Evolutionary conservation across 2,888 invertebrate genomes (phyloP).

Genomic region (Drosophila villosipedis): DNA sequence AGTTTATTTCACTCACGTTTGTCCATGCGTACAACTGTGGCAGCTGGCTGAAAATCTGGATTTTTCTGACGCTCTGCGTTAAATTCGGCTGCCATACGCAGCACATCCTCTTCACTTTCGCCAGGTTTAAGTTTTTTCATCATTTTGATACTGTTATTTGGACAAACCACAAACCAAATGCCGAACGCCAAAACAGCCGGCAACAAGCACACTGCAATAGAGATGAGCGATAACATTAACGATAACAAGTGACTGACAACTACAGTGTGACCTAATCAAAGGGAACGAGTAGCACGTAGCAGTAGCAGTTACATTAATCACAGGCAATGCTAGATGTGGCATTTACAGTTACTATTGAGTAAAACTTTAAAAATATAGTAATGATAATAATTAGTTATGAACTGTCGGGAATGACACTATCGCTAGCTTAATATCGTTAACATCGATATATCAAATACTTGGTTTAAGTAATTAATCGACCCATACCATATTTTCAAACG

Average conservation of each 20-base stretch:
- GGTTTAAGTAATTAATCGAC: background rate
- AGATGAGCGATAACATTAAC: constrained; percentile 16
- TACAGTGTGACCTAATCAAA: background rate
- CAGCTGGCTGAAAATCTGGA: constrained; percentile 87
- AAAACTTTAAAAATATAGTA: background rate
- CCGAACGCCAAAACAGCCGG: constrained; percentile 30
- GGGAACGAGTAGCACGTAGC: background rate
- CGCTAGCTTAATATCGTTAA: background rate
- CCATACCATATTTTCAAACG: rapidly evolving
- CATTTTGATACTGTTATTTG: constrained; percentile 53
- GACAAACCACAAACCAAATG: constrained; percentile 7
- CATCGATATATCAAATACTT: background rate
- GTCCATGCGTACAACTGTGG: constrained; percentile 86
- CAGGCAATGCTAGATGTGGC: background rate
- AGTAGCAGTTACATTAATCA: background rate
- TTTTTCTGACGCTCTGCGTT: constrained; percentile 87
- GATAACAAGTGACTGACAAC: background rate
- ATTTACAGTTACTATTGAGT: background rate
- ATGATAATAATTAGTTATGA: background rate
- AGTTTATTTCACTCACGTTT: constrained; percentile 65
- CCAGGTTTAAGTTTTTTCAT: constrained; percentile 88
- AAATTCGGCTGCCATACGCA: constrained; percentile 91
- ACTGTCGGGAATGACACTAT: background rate
- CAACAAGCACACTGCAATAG: background rate
- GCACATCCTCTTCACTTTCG: constrained; percentile 91